Conservation (phyloP, 2,113 vertebrate species). For the Entomyzon cyanotis region DNA sequence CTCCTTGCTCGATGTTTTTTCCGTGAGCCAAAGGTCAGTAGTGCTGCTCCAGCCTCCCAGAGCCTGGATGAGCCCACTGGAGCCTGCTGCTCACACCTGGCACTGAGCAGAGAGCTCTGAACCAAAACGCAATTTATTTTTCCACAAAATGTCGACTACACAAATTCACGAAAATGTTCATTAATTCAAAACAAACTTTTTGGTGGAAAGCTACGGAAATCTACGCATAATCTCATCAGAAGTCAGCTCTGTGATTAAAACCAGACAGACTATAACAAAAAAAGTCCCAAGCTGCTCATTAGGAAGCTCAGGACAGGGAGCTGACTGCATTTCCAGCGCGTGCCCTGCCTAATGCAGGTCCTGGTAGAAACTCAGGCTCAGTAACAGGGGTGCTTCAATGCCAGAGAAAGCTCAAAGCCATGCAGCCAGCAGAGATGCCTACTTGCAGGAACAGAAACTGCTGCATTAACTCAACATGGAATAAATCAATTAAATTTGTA, state of each 20-base stretch:
- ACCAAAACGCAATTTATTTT: neutral
- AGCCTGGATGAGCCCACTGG: neutral
- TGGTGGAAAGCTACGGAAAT: neutral
- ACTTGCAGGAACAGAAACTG: neutral
- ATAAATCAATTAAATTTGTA: constrained; percentile 23
- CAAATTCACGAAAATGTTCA: neutral
- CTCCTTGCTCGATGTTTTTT: neutral
- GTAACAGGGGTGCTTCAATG: neutral
- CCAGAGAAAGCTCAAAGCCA: neutral
- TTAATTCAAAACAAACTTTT: neutral
- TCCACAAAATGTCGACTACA: neutral
- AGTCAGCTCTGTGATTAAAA: neutral
- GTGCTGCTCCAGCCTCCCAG: neutral
- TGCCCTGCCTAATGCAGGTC: neutral
- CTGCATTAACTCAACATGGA: neutral
- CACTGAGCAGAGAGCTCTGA: neutral
- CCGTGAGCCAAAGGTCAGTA: neutral
- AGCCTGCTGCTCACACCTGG: neutral
- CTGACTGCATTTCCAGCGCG: neutral
- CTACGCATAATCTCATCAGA: neutral
- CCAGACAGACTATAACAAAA: neutral
- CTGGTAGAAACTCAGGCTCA: neutral
- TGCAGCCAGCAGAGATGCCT: neutral
- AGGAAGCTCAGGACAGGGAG: neutral
- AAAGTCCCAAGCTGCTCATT: neutral